These are phyloP conservation scores for Limnephilus rhombicus DNA, from an alignment of 2,888 invertebrate genomes.

Conservation along the genomic window DNA sequence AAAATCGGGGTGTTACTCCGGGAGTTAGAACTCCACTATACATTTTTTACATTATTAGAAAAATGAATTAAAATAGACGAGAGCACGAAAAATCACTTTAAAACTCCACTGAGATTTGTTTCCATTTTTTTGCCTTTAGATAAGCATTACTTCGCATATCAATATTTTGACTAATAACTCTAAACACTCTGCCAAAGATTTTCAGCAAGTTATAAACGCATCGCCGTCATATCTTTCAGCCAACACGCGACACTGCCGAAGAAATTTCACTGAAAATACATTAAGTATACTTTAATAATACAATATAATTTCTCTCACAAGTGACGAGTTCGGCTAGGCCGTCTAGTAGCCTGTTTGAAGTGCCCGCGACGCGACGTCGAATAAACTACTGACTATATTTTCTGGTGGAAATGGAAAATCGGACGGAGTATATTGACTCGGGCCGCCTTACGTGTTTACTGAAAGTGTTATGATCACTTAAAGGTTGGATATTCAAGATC, in stretches of 20 bases:
- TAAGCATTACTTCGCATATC: not conserved
- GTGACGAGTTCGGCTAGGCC: not conserved
- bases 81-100: not conserved
- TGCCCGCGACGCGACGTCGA: not conserved
- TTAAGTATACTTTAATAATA: not conserved
- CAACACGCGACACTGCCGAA: not conserved
- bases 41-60: no score
- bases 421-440: not conserved
- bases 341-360: not conserved
- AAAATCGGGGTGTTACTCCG: no score
- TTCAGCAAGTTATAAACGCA: not conserved
- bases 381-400: not conserved
- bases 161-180: not conserved
- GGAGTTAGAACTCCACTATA: no score
- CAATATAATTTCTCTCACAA: not conserved
- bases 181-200: not conserved
- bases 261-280: not conserved
- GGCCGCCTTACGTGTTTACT: not conserved
- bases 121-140: not conserved
- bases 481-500: not conserved
- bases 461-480: not conserved
- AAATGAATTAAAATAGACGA: no score
- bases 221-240: not conserved
- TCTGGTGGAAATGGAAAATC: constrained; percentile 1
- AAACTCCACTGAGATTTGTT: not conserved